A percentile compares a stretch with the other conserved stretches of the same genome.
Evolutionary conservation across 1,140 invertebrate genomes (phyloP).

Genomic region (Drosophila sp.): DNA sequence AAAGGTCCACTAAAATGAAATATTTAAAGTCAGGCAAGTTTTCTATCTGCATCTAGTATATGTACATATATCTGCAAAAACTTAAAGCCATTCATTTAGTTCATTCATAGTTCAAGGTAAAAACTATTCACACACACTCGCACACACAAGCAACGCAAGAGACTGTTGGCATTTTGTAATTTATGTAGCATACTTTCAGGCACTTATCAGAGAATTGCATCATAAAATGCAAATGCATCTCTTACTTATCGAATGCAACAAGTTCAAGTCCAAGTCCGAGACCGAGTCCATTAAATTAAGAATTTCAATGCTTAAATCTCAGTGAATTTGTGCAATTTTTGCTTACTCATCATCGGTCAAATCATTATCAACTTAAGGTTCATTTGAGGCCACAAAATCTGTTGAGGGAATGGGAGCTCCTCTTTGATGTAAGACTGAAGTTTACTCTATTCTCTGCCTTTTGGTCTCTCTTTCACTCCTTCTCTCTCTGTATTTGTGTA

Average conservation of each 20-base stretch:
- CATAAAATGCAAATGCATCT: not conserved
- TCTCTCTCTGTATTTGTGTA: not conserved
- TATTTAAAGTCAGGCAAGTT: not conserved
- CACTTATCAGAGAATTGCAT: not conserved
- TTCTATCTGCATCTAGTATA: not conserved
- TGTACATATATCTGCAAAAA: not conserved
- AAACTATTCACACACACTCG: not conserved
- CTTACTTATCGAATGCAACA: not conserved
- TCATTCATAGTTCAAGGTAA: conserved; percentile 2
- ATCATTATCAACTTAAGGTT: conserved; percentile 2
- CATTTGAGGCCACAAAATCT: not conserved
- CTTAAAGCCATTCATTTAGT: conserved; percentile 5
- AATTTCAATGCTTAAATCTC: not conserved
- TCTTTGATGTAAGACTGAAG: conserved; percentile 15
- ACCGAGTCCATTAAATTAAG: not conserved
- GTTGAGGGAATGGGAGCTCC: not conserved
- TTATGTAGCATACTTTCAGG: not conserved
- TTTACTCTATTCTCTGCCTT: conserved; percentile 9
- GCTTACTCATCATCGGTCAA: not conserved
- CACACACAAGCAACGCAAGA: not conserved
- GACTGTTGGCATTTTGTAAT: not conserved
- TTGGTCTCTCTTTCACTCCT: not conserved
- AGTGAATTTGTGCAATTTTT: not conserved
- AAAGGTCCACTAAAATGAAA: conserved; percentile 4
- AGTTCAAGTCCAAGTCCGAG: not conserved